Base-by-base conservation (phyloP, 2,797 vertebrate species). In the Melanogrammus aeglefinus region DNA sequence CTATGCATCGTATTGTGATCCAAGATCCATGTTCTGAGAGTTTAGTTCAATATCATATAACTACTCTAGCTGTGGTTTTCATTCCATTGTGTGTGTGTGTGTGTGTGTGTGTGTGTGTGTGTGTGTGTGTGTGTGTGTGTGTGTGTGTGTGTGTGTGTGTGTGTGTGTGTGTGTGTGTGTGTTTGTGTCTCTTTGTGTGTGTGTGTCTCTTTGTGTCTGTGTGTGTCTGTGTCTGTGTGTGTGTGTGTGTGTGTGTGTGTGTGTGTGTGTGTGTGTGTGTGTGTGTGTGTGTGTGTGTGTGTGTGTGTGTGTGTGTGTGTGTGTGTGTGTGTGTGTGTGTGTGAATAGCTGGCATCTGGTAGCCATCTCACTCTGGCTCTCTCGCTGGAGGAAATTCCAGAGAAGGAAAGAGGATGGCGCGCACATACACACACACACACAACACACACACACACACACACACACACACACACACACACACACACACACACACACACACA, bases 301-400 rank as follows among this genome's bases (percentile, higher is more conserved):
- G 41, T 44, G 41, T 16, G 41, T 44, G 41, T 44, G 41, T 44
- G 41, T 44, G 41, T 16, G 41, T 44, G 41, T 44, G 41, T 13
- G 41, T 16, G 41, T 44, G 14, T 13, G 41, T 90, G 92, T 90
- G 91, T 88, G 47, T 21, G 47, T 21, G 47, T 57, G 47, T 57
- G 47, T 57, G 47, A 57, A 57, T 63, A 63, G 57, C 92, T 94
- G 90, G 91, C 94, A 94, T 93, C 91, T 94, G 94, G 92, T 90
- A 93, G 90, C 91, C 91, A 94, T 94, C 92, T 92, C 90, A 81
- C 84, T 57, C 87, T 92, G 90, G 90, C 91, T 78, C 84, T 84
- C 82, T 83, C 83, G 86, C 86, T 90, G 78, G 88, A 93, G 92
- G 92, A 94, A 93, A 94, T 94, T 93, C 92, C 91, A 91, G 79